Base-by-base conservation (phyloP, 2,797 vertebrate genomes). In the Myoxocephalus aenaeus region DNA sequence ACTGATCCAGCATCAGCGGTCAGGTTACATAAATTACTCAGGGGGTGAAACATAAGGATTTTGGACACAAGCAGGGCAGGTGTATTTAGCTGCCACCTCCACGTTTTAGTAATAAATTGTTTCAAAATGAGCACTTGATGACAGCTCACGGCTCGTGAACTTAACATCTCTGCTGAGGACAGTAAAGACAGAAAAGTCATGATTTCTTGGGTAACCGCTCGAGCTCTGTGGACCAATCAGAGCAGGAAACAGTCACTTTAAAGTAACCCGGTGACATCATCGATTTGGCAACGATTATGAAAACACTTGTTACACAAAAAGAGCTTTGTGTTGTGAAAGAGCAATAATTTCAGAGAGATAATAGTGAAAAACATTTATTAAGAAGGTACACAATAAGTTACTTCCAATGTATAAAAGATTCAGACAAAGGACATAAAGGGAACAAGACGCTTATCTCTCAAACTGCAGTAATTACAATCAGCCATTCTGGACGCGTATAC, bases 111-210 rank as follows among this genome's bases (percentile, higher is more conserved):
- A 65, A 83, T 84, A 76, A 77, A 81, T 81, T 64, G 51, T 54
- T 54, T 79, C 63, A 56, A 72, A 75, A 80, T 73, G 42, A 75
- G 71, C 27, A 36, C 59, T 17, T 56, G 77, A 82, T 82, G 86
- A 87, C 71, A 68, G 36, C 61, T 86, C 81, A 73, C 38, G n/a
- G 77, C 73, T 73, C 75, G 76, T 61, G 76, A 85, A 80, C 72
- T 77, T 58, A 75, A 83, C 29, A 20, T 75, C 78, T 75, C 89
- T 79, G 56, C 83, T 29, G 67, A 76, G 84, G 73, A 86, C 82
- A 84, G 82, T 89, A 85, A 88, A 85, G 65, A 77, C 81, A 70
- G 66, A 73, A 78, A 75, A 84, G 83, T 75, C 64, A 36, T 17
- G 54, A 83, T 76, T 84, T 79, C 65, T 86, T 14, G 0, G 40